Base-by-base conservation (phyloP, 2,888 invertebrate genomes). In the Tenthredo livida region DNA sequence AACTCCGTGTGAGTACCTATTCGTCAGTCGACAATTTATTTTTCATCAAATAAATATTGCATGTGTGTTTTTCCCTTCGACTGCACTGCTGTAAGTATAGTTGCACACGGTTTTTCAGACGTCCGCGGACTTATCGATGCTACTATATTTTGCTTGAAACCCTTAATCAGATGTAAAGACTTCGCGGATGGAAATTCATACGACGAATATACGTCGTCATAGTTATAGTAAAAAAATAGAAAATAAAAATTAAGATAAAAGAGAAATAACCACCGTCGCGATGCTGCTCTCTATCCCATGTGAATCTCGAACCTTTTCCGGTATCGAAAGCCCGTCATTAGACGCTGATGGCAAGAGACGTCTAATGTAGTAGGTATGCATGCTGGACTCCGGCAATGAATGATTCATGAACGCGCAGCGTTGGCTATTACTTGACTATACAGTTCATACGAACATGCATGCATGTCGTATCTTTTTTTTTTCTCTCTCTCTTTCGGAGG, bases 271-370 rank as follows among this genome's bases (percentile, higher is more conserved):
- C 4, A 25, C 25, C 21, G 25, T 61, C 17, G 40, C 21, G 25
- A 40, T 15, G 80, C 12, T 61, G 61, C n/a, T 37, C 37, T 61
- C 37, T 61, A n/a, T 29, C 10, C 17, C 29, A 17, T 54, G 77
- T 17, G 29, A 17, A 67, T 67, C 40, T 12, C n/a, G 33, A 77
- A 17, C 50, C 50, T 58, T 80, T 61, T 80, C 61, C 80, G 58
- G 61, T 40, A 10, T 58, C 58, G 15, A 15, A 80, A 40, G 40
- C 37, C 61, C 58, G 37, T 80, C 61, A 80, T 80, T 58, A 80
- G 58, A 80, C 80, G 4, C 58, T 80, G 80, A 50, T n/a, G 54
- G 1, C 33, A 61, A 21, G 80, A 80, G 61, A 61, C 80, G 61
- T 61, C 80, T 80, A 61, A 58, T 58, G 21, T 40, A 61, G 17